Conservation (phyloP, 2,888 invertebrate genomes). For the Eupithecia insigniata region DNA sequence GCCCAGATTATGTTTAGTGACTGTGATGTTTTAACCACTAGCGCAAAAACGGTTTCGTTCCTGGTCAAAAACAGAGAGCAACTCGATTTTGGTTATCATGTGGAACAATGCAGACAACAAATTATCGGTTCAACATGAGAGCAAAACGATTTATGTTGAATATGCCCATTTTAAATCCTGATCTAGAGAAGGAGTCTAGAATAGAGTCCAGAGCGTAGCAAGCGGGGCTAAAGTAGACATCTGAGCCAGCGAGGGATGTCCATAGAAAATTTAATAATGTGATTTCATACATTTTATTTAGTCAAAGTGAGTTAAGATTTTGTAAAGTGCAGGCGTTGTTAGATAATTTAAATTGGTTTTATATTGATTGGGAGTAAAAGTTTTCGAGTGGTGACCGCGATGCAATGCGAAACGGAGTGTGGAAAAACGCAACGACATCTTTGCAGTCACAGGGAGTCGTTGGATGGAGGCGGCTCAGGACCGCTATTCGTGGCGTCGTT, state of each 20-base stretch:
- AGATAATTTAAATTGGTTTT: too few relatives aligned
- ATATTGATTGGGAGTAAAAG: too few relatives aligned
- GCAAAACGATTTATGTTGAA: background rate
- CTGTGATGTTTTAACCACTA: background rate
- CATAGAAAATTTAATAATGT: background rate
- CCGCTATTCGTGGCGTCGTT: too few relatives aligned
- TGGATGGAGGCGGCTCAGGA: too few relatives aligned
- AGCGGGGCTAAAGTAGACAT: background rate
- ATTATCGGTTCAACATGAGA: background rate
- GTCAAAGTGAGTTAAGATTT: background rate
- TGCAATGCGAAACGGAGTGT: too few relatives aligned
- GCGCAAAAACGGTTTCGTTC: background rate
- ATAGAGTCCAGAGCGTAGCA: background rate
- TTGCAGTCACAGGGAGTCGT: too few relatives aligned
- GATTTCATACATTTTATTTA: background rate
- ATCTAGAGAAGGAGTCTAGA: background rate
- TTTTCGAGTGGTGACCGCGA: too few relatives aligned
- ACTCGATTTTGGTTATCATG: background rate
- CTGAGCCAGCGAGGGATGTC: background rate
- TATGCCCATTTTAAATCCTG: background rate
- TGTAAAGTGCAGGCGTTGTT: background rate
- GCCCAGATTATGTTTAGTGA: slow-evolving; percentile 33
- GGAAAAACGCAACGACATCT: too few relatives aligned
- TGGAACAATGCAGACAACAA: background rate
- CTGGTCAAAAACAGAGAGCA: background rate